Evolutionary conservation across 2,113 vertebrate species (phyloP).

Genomic region (Prietella phreatophila): DNA sequence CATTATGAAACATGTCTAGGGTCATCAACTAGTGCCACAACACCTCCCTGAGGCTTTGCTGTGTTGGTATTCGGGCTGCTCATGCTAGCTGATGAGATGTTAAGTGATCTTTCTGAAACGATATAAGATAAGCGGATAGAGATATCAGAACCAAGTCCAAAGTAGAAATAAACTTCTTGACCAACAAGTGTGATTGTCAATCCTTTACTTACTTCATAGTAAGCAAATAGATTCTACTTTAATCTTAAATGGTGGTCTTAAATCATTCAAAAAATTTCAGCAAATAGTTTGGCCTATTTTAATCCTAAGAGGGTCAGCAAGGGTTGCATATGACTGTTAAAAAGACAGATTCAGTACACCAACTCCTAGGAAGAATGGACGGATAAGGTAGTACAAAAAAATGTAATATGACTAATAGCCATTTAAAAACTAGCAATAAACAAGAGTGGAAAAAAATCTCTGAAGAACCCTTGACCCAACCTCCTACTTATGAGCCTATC

Average conservation of each 20-base stretch:
- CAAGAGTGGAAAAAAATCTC: background rate
- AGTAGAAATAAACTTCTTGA: background rate
- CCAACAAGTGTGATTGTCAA: background rate
- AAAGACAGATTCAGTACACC: background rate
- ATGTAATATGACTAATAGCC: constrained; percentile 3
- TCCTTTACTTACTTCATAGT: background rate
- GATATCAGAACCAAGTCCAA: background rate
- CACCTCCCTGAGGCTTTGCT: background rate
- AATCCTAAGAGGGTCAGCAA: background rate
- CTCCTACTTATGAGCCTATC: constrained; percentile 32
- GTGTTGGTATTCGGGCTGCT: background rate
- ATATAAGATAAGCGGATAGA: background rate
- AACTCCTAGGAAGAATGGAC: background rate
- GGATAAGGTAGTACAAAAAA: background rate
- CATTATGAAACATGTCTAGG: background rate
- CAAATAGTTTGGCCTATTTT: background rate
- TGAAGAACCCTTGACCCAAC: constrained; percentile 36
- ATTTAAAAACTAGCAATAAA: background rate
- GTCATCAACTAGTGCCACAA: background rate
- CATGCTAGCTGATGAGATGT: background rate
- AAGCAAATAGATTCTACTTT: background rate
- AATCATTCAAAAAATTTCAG: background rate
- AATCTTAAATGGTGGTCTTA: background rate
- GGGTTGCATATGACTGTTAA: background rate
- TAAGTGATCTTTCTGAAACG: background rate